Evolutionary conservation across 2,888 invertebrate genomes (phyloP).

Genomic region (Zhuqinia jingwanae): DNA sequence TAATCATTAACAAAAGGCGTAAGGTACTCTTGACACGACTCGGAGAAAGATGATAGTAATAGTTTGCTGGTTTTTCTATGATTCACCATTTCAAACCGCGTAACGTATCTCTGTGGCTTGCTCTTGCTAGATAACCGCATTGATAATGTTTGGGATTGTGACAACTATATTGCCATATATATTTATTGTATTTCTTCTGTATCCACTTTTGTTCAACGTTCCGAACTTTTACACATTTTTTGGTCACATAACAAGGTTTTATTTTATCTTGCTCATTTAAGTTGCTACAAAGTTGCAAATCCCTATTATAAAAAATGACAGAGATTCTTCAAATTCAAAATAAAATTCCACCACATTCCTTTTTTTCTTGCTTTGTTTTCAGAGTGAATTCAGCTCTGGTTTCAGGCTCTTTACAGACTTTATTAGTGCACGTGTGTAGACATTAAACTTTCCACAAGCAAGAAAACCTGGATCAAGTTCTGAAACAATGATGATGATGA

Average conservation of each 20-base stretch:
- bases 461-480: constrained; percentile 24
- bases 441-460: not conserved
- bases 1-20: not conserved
- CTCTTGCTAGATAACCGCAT: constrained; percentile 41
- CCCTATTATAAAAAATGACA: too few relatives aligned
- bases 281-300: too few relatives aligned
- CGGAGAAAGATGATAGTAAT: too few relatives aligned
- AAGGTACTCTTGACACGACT: too few relatives aligned
- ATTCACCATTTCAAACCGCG: not conserved
- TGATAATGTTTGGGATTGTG: constrained; percentile 47
- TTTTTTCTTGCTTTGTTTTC: too few relatives aligned
- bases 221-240: too few relatives aligned
- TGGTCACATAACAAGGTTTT: too few relatives aligned
- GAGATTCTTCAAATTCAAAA: not conserved
- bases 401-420: not conserved
- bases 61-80: too few relatives aligned
- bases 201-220: too few relatives aligned
- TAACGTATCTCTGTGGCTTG: not conserved
- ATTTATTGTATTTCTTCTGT: not conserved
- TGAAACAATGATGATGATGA: constrained; percentile 59
- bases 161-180: constrained; percentile 44
- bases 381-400: not conserved
- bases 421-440: not conserved
- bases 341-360: too few relatives aligned
- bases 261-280: too few relatives aligned